Evolutionary conservation across 2,888 invertebrate genomes (phyloP), one percentile per base, ranked within the genome.

Genomic region (Brachynemurus nebulosus): DNA sequence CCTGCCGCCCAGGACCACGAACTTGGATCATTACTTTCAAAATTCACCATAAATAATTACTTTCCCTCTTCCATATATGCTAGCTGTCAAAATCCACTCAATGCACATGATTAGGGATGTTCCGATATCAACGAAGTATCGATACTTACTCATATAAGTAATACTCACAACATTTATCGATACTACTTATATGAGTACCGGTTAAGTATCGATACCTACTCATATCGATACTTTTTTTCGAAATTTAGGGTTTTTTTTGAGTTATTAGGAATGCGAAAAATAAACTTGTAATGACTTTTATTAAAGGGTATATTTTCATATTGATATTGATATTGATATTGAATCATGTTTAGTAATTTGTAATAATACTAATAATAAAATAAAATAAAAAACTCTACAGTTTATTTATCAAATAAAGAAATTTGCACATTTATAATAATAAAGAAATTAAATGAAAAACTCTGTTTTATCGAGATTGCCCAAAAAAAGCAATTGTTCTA

Each of bases 401-500:
- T n/a, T n/a, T n/a, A n/a, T n/a, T n/a, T n/a, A n/a, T n/a, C n/a
- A n/a, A n/a, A n/a, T n/a, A n/a, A n/a, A n/a, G n/a, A n/a, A n/a
- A n/a, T n/a, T n/a, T n/a, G n/a, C n/a, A n/a, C n/a, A n/a, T n/a
- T n/a, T n/a, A n/a, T n/a, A n/a, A n/a, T n/a, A n/a, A n/a, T n/a
- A n/a, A n/a, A n/a, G n/a, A n/a, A 6, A 8, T 23, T 23, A 23
- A 23, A 23, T 23, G 9, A 8, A 23, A 23, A 23, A 23, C 25
- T 23, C 25, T 23, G 6, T 23, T 8, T 8, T 9, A 23, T 23
- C 25, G 9, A 23, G 25, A 34, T 34, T 34, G 34, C 38, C 38
- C 3, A 38, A 38, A 19, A 38, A 20, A 9, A 38, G 38, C 16
- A 39, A 39, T 8, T 39, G 1, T 9, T 39, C 39, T 7, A 39